Base-by-base conservation (phyloP, 2,797 vertebrate genomes). In the Malacoraja senta region DNA sequence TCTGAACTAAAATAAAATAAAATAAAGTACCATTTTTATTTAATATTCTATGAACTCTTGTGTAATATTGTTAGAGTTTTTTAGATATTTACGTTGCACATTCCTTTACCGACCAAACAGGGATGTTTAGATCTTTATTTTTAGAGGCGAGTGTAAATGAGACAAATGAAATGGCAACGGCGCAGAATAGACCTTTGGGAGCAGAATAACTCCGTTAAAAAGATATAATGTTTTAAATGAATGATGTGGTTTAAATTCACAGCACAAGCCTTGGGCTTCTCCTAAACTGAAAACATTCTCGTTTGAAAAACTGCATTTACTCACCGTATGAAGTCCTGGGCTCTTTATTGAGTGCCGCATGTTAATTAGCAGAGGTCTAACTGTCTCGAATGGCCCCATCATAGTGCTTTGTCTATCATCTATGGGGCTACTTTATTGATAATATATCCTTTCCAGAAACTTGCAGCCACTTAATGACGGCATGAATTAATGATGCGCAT, bases 401-500 rank as follows among this genome's bases (percentile, higher is more conserved):
- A 91, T 74, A 93, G 61, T 65, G 68, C 32, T 76, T 93, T 53
- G 90, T 93, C 93, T 94, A 93, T 95, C 94, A 94, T 95, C 95
- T 96, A 95, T 95, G 96, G 95, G 95, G 95, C 94, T 96, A 93
- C 19, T 90, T 91, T 96, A 97, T 96, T 96, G 97, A 97, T 96
- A 95, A 96, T 94, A 94, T 96, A 96, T 97, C 94, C 95, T 96
- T 97, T 96, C 93, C 93, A 95, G 94, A 95, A 95, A 94, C 94
- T 95, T 94, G 95, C 95, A 95, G 94, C 94, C 95, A 95, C 96
- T 97, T 97, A 97, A 97, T 96, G 96, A 97, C 94, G 95, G 94
- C 94, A 94, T 93, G 95, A 95, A 97, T 98, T 97, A 97, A 98
- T 97, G 96, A 97, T 95, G 94, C 93, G 95, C 95, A 94, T 94